phyloP scores from a whole-genome alignment of 2,797 vertebrate genomes.

The Decapterus maruadsi region DNA sequence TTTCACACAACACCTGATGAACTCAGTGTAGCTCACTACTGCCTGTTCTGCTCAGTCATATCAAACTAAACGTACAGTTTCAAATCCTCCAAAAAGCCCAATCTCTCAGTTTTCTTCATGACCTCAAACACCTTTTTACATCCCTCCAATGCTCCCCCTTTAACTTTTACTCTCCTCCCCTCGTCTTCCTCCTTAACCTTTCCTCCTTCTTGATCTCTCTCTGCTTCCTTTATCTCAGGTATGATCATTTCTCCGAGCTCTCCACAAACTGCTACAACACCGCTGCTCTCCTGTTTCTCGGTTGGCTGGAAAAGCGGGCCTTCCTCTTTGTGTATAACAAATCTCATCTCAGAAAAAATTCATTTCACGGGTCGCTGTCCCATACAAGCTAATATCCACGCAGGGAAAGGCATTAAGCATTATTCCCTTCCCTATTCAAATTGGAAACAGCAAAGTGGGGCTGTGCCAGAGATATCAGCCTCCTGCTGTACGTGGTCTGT shows the following conservation, averaged over 20 bases:
- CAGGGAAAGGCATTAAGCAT: constrained; percentile 73
- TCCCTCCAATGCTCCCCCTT: not conserved
- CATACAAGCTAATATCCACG: constrained; percentile 75
- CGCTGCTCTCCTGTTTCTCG: constrained; percentile 43
- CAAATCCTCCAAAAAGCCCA: not conserved
- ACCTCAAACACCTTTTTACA: not conserved
- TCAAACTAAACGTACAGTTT: not conserved
- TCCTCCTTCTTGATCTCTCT: constrained; percentile 1
- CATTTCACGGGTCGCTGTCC: constrained; percentile 81
- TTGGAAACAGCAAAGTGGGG: constrained; percentile 68
- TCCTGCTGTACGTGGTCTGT: constrained; percentile 67
- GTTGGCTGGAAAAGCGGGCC: constrained; percentile 44
- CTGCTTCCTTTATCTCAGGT: constrained; percentile 4
- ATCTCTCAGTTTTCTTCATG: not conserved
- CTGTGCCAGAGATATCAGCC: constrained; percentile 71
- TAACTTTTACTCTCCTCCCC: not conserved
- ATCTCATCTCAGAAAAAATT: constrained; percentile 81
- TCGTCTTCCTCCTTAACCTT: constrained; percentile 1
- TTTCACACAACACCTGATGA: not conserved
- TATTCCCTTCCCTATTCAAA: constrained; percentile 75
- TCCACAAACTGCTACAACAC: constrained; percentile 40
- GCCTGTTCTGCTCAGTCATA: not conserved
- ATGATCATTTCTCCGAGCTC: constrained; percentile 31
- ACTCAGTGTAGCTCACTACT: not conserved
- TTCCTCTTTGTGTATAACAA: constrained; percentile 66